Conservation (phyloP, 1,140 invertebrate genomes). For the Sycobia sp. region DNA sequence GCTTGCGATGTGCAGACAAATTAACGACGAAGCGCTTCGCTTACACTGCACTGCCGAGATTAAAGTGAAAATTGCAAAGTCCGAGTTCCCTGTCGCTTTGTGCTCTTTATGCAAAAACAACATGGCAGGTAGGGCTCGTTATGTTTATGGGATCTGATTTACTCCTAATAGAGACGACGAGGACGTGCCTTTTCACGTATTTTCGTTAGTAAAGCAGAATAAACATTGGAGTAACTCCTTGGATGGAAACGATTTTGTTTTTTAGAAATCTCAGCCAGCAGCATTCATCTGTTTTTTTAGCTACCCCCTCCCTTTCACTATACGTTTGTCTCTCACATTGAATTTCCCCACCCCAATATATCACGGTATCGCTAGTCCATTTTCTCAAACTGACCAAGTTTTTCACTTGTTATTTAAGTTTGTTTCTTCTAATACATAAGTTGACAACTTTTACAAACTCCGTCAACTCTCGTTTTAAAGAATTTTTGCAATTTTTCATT, state of each 20-base stretch:
- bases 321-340: not conserved
- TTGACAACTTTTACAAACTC: not conserved
- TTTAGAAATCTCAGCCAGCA: constrained; percentile 3
- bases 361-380: constrained; percentile 20
- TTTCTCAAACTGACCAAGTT: constrained; percentile 12
- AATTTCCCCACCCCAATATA: not conserved
- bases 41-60: constrained; percentile 10
- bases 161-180: not conserved
- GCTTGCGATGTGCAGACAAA: constrained; percentile 22
- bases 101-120: constrained; percentile 31
- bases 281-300: constrained; percentile 14
- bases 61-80: constrained; percentile 14
- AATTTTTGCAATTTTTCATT: not conserved
- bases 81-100: constrained; percentile 16
- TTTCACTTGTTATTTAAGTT: constrained; percentile 17
- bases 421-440: constrained; percentile 2
- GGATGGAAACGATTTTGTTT: constrained; percentile 11
- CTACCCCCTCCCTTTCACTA: not conserved
- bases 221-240: constrained; percentile 1
- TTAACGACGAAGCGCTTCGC: constrained; percentile 7
- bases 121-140: constrained; percentile 27
- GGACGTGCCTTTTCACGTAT: constrained; percentile 11
- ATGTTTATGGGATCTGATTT: constrained; percentile 12
- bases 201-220: not conserved
- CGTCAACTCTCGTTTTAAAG: not conserved